Evolutionary conservation across 2,888 invertebrate species (phyloP).

Genomic region (Meta bourneti): DNA sequence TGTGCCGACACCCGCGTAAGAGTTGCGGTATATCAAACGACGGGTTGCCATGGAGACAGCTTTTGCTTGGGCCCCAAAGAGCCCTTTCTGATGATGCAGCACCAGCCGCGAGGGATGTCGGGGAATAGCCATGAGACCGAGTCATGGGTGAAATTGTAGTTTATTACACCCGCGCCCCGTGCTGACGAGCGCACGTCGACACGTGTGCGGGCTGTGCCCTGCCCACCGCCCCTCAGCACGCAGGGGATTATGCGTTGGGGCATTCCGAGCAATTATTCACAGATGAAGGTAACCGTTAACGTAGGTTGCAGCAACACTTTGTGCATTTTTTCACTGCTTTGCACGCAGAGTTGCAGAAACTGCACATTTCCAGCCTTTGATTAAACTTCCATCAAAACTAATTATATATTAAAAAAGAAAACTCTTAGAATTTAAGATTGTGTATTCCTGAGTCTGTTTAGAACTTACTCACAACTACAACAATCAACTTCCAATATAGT

Average conservation of each 20-base stretch:
- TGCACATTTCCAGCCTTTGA: too few relatives aligned
- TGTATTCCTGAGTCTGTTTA: too few relatives aligned
- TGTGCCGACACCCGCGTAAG: constrained; percentile 60
- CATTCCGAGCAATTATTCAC: constrained; percentile 4
- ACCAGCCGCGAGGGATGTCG: not conserved
- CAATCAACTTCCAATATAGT: too few relatives aligned
- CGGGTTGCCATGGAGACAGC: constrained; percentile 51
- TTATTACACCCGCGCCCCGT: constrained; percentile 27
- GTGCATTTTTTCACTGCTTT: too few relatives aligned
- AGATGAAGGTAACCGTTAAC: not conserved
- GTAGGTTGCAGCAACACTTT: too few relatives aligned
- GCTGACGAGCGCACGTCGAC: constrained; percentile 56
- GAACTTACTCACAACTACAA: too few relatives aligned
- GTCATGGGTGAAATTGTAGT: constrained; percentile 58
- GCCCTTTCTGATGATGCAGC: constrained; percentile 65
- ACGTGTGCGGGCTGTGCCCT: constrained; percentile 37
- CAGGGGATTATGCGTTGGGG: not conserved
- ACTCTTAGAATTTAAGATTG: too few relatives aligned
- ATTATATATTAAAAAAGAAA: too few relatives aligned
- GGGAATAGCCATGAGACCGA: constrained; percentile 15
- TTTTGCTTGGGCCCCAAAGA: constrained; percentile 3
- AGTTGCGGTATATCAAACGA: constrained; percentile 75
- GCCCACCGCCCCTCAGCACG: not conserved
- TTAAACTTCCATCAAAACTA: too few relatives aligned
- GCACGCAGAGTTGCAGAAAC: too few relatives aligned